Evolutionary conservation across 2,113 vertebrate species (phyloP).

Genomic region (Cephalopterus ornatus): DNA sequence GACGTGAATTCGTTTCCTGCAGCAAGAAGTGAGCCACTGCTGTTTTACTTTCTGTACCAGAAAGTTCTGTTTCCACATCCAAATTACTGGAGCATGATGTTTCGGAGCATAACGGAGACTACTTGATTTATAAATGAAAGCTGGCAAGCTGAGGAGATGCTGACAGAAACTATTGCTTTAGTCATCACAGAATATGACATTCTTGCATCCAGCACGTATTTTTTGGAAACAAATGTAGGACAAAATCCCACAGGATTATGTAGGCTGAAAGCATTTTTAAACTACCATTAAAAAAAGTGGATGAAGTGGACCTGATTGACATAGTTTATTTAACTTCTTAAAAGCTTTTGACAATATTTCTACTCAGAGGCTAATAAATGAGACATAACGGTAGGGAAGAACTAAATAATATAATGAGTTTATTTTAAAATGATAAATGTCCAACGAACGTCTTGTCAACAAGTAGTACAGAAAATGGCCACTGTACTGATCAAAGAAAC

Average conservation of each 20-base stretch:
- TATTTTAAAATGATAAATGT: background rate
- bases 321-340: background rate
- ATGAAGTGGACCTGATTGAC: background rate
- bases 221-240: slow-evolving; percentile 34
- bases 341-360: background rate
- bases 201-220: background rate
- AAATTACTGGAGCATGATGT: slow-evolving; percentile 8
- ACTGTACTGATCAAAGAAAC: background rate
- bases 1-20: background rate
- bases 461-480: background rate
- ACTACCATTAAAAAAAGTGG: background rate
- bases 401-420: background rate
- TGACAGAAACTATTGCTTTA: slow-evolving; percentile 50
- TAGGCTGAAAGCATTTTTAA: slow-evolving; percentile 21
- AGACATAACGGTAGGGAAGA: background rate
- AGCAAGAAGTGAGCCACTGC: background rate
- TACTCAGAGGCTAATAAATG: background rate
- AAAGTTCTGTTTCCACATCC: slow-evolving; percentile 25
- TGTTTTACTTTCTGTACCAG: slow-evolving; percentile 32
- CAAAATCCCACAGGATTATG: slow-evolving; percentile 5
- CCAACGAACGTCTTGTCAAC: background rate
- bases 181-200: background rate
- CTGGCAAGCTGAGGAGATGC: slow-evolving; percentile 22
- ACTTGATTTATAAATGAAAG: slow-evolving; percentile 46
- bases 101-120: slow-evolving; percentile 18